Percentiles rank a stretch among this genome's conserved stretches.
Evolutionary conservation across 1,140 invertebrate species (phyloP).

Genomic region (Bombus polaris): DNA sequence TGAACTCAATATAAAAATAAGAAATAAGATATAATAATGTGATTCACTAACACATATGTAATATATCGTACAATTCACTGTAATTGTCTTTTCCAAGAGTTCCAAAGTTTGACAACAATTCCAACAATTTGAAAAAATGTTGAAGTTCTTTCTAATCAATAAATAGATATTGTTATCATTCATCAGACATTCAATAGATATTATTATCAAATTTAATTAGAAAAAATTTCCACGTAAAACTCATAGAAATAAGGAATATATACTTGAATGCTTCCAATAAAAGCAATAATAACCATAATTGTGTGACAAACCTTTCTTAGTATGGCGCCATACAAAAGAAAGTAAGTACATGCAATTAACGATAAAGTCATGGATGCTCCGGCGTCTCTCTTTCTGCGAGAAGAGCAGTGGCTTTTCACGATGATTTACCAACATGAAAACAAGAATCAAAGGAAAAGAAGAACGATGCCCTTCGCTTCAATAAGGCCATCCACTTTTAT

Average conservation of each 20-base stretch:
- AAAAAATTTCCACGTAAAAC: not conserved
- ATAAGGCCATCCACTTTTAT: slow-evolving; percentile 37
- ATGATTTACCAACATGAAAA: slow-evolving; percentile 11
- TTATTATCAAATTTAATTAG: not conserved
- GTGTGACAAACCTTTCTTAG: not conserved
- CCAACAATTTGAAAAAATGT: no score
- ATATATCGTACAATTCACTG: no score
- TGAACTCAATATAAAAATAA: not conserved
- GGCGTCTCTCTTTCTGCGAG: not conserved
- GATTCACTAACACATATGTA: no score
- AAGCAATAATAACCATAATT: not conserved
- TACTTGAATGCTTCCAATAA: not conserved
- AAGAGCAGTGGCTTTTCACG: not conserved
- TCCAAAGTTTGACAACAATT: no score
- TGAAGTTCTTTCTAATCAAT: no score
- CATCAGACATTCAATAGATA: not conserved
- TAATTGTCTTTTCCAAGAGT: no score
- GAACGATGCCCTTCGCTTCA: slow-evolving; percentile 13
- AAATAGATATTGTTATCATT: no score
- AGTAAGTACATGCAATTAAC: slow-evolving; percentile 22
- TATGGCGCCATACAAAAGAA: not conserved
- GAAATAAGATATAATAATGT: no score
- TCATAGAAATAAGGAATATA: not conserved
- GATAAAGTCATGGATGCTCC: not conserved
- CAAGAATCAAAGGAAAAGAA: slow-evolving; percentile 20